Evolutionary conservation across 1,140 invertebrate genomes (phyloP).

Genomic region (Episyrphus balteatus): DNA sequence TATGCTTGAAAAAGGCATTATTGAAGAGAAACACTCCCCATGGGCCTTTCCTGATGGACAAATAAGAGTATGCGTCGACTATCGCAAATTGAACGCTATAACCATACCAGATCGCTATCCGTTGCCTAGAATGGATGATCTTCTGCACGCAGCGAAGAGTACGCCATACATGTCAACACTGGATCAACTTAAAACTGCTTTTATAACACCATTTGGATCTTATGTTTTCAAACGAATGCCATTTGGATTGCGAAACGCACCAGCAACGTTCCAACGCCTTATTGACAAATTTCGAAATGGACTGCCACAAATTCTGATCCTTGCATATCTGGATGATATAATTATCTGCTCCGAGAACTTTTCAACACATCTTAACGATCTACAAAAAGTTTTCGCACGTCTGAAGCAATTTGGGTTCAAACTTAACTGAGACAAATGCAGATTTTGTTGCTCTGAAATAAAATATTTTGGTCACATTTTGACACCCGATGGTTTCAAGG

Average conservation of each 20-base stretch:
- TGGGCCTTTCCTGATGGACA: background rate
- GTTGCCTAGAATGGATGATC: slow-evolving; percentile 37
- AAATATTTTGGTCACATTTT: slow-evolving; percentile 7
- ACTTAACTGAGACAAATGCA: slow-evolving; percentile 2
- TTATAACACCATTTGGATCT: slow-evolving; percentile 27
- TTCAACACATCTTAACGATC: slow-evolving; percentile 26
- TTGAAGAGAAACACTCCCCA: slow-evolving; percentile 26
- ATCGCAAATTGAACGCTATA: slow-evolving; percentile 21
- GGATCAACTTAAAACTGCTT: slow-evolving; percentile 9
- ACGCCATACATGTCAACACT: slow-evolving; percentile 27
- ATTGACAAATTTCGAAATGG: slow-evolving; percentile 20
- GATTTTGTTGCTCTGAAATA: slow-evolving; percentile 1
- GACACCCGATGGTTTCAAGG: slow-evolving; percentile 8
- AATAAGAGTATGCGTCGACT: slow-evolving; percentile 17
- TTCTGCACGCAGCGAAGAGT: slow-evolving; percentile 25
- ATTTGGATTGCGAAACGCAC: slow-evolving; percentile 31
- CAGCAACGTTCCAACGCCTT: slow-evolving; percentile 13
- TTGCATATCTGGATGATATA: slow-evolving; percentile 38
- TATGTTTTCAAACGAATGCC: slow-evolving; percentile 36
- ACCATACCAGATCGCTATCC: slow-evolving; percentile 33
- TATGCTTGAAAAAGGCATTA: slow-evolving; percentile 29
- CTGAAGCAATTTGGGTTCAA: slow-evolving; percentile 9
- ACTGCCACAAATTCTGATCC: slow-evolving; percentile 10
- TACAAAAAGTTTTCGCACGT: slow-evolving; percentile 10
- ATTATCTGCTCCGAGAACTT: slow-evolving; percentile 31